Evolutionary conservation across 2,113 vertebrate genomes (phyloP), one percentile per base, ranked within the genome.

Genomic region (Cottus gobio): DNA sequence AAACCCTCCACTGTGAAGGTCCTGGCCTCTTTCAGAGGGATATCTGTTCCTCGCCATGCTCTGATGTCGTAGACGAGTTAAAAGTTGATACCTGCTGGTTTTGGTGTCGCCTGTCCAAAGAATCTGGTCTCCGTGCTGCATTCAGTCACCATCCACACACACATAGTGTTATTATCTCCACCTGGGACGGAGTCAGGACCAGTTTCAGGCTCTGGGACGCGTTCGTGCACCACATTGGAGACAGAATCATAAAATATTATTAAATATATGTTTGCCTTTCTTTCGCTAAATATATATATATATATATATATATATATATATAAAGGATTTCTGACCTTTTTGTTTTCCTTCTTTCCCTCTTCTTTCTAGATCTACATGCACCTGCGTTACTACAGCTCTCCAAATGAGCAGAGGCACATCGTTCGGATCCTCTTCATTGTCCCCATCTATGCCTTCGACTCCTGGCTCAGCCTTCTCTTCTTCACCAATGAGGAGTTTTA

Each of bases 401-500:
- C 97, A 12, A 97, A 98, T 0, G 97, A 99, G 79, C 97, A 99
- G 93, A 94, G 97, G 83, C 97, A 99, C 93, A 99, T 99, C 2
- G 97, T 99, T 3, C 93, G 97, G 71, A 96, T 99, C 91, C 97
- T 99, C 90, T 99, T 99, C 95, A 98, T 99, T 6, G 97, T 99
- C 56, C 97, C 97, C 92, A 99, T 99, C 93, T 99, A 97, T 0
- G 96, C 97, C 92, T 97, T 98, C 5, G 97, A 99, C 93, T 98
- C 97, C 2, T 99, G 97, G 97, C 97, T 98, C 93, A 99, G 97
- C 79, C 96, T 99, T n/a, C 96, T 99, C 0, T 98, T 99, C 95
- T 98, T 99, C 95, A 99, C 97, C 94, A 98, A 98, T 2, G 97
- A 99, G 94, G 97, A 99, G 91, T 98, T 97, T 93, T 99, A 99